Evolutionary conservation across 2,797 vertebrate genomes (phyloP), one percentile per base, ranked within the genome.

Genomic region (Caiman crocodilus): DNA sequence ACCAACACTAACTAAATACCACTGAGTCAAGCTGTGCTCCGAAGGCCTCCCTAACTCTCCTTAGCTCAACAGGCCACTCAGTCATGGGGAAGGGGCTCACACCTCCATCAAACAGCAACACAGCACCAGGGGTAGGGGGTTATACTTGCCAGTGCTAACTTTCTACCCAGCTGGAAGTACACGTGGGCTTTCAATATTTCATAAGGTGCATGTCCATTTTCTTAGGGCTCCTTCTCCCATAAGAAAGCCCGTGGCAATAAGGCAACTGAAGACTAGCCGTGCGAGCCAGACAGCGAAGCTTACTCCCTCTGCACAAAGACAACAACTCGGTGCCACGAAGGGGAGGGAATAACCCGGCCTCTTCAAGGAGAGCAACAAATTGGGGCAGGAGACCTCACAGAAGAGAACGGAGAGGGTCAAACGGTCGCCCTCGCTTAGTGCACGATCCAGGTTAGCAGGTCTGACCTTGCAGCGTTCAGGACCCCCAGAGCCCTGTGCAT

Each of bases 171-270:
- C 5, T 18, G 75, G 67, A 94, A 63, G 83, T 14, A 3, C 1
- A 79, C 0, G 0, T 1, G 2, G 63, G 11, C 58, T 74, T 30
- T 50, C 65, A 32, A 67, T 30, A 13, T 67, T 67, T 67, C 21
- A 32, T 32, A 20, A 67, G 30, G 65, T 13, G 65, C 30, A 30
- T 67, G 65, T 32, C 30, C 65, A 18, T 67, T 18, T 67, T 67
- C n/a, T 30, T 61, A n/a, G 21, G 65, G n/a, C 8, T 18, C 10
- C 30, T 20, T 67, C 65, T 20, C 11, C n/a, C 11, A 32, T 67
- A 67, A 32, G 30, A 20, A 10, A 67, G 32, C 20, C 32, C 23
- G 18, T 69, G 14, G 23, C 67, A 14, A 35, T 13, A 42, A 21
- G 32, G 67, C 21, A 30, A 42, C 67, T 71, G 67, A 71, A 42